Evolutionary conservation across 1,140 invertebrate genomes (phyloP), one percentile per base, ranked within the genome.

Genomic region (Drosophila seguyi): DNA sequence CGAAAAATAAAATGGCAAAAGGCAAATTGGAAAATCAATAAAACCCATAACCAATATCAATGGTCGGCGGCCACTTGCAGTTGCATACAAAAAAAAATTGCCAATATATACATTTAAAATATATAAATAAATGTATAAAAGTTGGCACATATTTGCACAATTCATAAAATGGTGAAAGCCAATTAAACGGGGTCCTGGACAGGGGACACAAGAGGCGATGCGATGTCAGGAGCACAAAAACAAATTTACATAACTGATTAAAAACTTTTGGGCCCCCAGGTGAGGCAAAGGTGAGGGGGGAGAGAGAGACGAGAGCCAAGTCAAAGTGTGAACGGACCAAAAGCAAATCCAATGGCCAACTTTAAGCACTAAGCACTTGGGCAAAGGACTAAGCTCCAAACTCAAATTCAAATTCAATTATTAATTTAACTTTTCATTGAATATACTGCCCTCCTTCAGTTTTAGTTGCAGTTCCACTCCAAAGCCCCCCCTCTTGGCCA

Each of bases 241-340:
- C 72, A 88, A 90, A 90, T 90, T 88, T 84, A 67, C 84, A 88
- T 90, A 90, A 84, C 77, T 88, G 85, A 88, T 88, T 88, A 88
- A 88, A 85, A 88, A 88, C 81, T 90, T 90, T 56, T 62, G 58
- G 60, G 58, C 57, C 47, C 34, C 53, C 82, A 67, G 77, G 65
- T n/a, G 29, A n/a, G 58, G 53, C 42, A 38, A 53, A 60, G 8
- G 48, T 38, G 42, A 57, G 44, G 58, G 6, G 42, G 7, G 6
- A n/a, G n/a, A n/a, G n/a, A n/a, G n/a, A n/a, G n/a, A n/a, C n/a
- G n/a, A n/a, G n/a, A n/a, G 63, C 27, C 53, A 58, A 71, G 62
- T 55, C 48, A 84, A 84, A 74, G 82, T 74, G 81, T 76, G 60
- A 80, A 53, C 52, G 52, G 52, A 1, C 34, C 52, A 55, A 55